Conservation (phyloP, 2,888 invertebrate species). For the Troilus luridus region DNA sequence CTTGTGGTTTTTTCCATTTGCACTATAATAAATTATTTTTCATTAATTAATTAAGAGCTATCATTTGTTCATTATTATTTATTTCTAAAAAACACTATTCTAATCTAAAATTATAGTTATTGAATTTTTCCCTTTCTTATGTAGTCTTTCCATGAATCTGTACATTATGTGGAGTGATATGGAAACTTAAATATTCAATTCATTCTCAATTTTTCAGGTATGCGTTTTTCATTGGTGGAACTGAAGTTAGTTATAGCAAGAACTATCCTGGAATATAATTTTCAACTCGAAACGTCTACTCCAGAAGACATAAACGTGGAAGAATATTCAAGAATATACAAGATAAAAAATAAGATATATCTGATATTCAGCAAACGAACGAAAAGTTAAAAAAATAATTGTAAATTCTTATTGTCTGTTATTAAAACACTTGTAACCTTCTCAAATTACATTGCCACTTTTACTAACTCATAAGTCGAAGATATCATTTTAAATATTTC, state of each 20-base stretch:
- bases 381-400: background rate
- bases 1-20: too few relatives aligned
- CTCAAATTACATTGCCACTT: background rate
- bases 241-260: slow-evolving; percentile 59
- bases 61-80: too few relatives aligned
- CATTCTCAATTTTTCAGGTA: slow-evolving; percentile 55
- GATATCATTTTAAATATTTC: too few relatives aligned
- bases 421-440: background rate
- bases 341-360: slow-evolving; percentile 58
- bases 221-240: slow-evolving; percentile 61
- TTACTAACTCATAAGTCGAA: too few relatives aligned
- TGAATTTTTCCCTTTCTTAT: too few relatives aligned
- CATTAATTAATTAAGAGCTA: too few relatives aligned
- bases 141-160: too few relatives aligned
- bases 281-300: slow-evolving; percentile 32
- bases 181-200: background rate
- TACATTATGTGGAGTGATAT: too few relatives aligned
- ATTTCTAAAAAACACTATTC: too few relatives aligned
- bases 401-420: background rate
- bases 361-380: slow-evolving; percentile 56
- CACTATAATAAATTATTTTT: too few relatives aligned
- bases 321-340: slow-evolving; percentile 61
- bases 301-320: slow-evolving; percentile 26
- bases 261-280: slow-evolving; percentile 52
- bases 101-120: too few relatives aligned